A percentile compares a stretch with the other conserved stretches of the same genome.
phyloP scores from a whole-genome alignment of 2,113 vertebrate species.

The Lates calcarifer region DNA sequence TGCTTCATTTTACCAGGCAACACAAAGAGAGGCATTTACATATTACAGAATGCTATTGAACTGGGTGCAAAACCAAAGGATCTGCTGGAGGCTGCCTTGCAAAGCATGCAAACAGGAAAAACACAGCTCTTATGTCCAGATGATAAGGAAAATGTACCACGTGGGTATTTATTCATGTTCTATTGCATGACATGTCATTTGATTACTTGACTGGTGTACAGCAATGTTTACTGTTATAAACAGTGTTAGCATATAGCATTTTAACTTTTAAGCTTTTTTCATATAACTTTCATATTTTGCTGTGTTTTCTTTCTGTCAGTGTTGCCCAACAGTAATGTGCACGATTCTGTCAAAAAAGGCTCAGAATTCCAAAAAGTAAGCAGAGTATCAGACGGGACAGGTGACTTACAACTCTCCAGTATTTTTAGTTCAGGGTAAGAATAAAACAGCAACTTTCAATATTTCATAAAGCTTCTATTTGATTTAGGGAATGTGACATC shows the following conservation, averaged over 20 bases:
- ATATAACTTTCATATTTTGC: not conserved
- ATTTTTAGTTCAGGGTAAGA: constrained; percentile 79
- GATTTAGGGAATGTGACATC: not conserved
- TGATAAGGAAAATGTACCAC: constrained; percentile 89
- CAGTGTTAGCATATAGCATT: not conserved
- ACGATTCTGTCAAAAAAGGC: constrained; percentile 62
- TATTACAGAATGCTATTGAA: constrained; percentile 92
- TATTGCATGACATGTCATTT: not conserved
- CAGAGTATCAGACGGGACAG: constrained; percentile 77
- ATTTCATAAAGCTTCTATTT: not conserved
- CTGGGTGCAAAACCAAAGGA: constrained; percentile 88
- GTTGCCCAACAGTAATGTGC: constrained; percentile 40
- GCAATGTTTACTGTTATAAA: not conserved
- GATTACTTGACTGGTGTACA: not conserved
- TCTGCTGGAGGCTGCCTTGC: constrained; percentile 87
- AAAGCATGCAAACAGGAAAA: constrained; percentile 86
- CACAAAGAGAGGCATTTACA: constrained; percentile 88
- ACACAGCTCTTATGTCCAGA: constrained; percentile 82
- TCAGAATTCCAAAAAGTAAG: constrained; percentile 56
- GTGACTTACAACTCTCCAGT: constrained; percentile 77
- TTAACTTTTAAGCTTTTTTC: not conserved
- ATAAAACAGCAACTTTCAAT: not conserved
- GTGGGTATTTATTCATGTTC: constrained; percentile 75
- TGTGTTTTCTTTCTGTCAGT: constrained; percentile 40
- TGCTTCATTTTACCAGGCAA: constrained; percentile 84